A percentile compares a stretch with the other conserved stretches of the same genome.
Evolutionary conservation across 2,797 vertebrate genomes (phyloP).

Genomic region (Glyptemys insculpta): DNA sequence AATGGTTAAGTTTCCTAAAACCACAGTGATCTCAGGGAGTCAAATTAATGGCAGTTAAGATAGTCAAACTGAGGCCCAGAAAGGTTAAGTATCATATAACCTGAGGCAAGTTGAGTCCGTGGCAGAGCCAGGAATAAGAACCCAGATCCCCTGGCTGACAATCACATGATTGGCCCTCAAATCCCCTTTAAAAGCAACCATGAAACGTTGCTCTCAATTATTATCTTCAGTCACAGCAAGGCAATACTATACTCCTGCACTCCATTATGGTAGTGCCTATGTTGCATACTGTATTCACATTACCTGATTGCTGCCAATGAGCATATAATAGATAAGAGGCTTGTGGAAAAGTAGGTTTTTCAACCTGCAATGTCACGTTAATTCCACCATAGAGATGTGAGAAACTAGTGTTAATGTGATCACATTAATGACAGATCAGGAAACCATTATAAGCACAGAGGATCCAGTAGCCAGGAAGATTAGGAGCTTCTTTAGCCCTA

Average conservation of each 20-base stretch:
- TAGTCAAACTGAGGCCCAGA: neutral
- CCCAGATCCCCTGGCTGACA: neutral
- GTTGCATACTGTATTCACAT: conserved; percentile 3
- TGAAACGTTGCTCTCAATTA: neutral
- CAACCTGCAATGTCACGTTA: conserved; percentile 47
- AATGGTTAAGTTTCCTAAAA: neutral
- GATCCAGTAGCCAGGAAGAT: conserved; percentile 51
- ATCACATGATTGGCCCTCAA: neutral
- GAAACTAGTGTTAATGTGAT: conserved; percentile 65
- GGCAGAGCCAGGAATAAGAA: neutral
- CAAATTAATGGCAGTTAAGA: neutral
- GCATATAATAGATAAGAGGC: conserved; percentile 52
- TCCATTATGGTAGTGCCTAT: neutral
- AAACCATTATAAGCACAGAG: conserved; percentile 45
- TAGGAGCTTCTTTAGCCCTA: conserved; percentile 36
- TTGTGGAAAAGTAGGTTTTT: conserved; percentile 55
- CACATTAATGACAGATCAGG: conserved; percentile 59
- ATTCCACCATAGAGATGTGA: conserved; percentile 57
- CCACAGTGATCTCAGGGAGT: neutral
- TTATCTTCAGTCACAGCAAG: neutral
- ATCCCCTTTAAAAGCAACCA: neutral
- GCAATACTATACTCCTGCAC: neutral
- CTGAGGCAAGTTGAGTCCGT: neutral
- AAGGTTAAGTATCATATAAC: neutral
- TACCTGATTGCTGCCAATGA: conserved; percentile 40